These are phyloP conservation scores for Heliconius melpomene DNA, from an alignment of 1,140 invertebrate genomes.

Conservation along the genomic window DNA sequence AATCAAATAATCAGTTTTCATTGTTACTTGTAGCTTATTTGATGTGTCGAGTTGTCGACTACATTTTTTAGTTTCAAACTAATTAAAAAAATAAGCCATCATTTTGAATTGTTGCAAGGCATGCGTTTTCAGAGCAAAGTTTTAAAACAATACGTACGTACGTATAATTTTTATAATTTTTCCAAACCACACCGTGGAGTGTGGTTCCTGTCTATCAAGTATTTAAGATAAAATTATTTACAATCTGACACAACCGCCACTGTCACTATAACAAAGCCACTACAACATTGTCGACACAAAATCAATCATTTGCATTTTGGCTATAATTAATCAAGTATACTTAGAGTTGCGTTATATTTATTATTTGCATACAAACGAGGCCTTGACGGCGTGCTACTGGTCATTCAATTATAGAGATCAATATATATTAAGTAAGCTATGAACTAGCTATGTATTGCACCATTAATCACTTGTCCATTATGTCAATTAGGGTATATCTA, in stretches of 20 bases:
- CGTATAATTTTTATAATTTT: too few species aligned
- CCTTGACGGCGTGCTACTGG: conserved; percentile 1
- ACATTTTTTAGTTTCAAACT: too few species aligned
- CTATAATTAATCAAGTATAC: conserved; percentile 24
- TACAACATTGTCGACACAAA: background rate
- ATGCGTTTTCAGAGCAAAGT: too few species aligned
- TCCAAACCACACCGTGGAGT: too few species aligned
- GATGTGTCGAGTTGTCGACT: too few species aligned
- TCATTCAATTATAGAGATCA: conserved; percentile 17
- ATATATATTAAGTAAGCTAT: background rate
- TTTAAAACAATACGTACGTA: too few species aligned
- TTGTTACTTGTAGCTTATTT: too few species aligned
- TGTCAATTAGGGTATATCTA: conserved; percentile 1
- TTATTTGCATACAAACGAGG: conserved; percentile 1
- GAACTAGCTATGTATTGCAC: conserved; percentile 2
- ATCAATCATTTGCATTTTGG: conserved; percentile 14
- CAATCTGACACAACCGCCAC: background rate
- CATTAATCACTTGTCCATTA: conserved; percentile 25
- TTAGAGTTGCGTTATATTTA: background rate
- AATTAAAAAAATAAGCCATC: too few species aligned
- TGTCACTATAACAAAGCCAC: background rate
- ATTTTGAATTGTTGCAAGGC: too few species aligned
- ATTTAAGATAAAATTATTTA: background rate
- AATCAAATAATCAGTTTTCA: too few species aligned
- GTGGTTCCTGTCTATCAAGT: too few species aligned